Base-by-base conservation (phyloP, 2,113 vertebrate species). In the Albula glossodonta region DNA sequence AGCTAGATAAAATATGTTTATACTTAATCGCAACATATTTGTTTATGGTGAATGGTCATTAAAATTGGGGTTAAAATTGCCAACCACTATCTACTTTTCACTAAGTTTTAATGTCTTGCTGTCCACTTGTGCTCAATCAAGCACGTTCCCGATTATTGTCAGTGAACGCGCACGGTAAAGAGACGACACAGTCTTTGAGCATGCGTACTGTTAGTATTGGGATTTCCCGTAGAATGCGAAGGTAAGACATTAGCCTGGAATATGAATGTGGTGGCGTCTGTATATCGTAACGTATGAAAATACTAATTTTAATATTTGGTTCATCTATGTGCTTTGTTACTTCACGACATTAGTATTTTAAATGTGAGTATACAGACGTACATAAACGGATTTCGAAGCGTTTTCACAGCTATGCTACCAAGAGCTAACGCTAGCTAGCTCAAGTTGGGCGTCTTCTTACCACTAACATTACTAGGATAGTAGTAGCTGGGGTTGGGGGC, bases 161-260 rank as follows among this genome's bases (percentile, higher is more conserved):
- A 49, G 83, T 52, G 63, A 17, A 51, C 66, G 66, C 83, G 63
- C 48, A 22, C 49, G 49, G 78, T 51, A 6, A n/a, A 22, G 11
- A 48, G 5, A 22, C 56, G 31, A 48, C 7, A 19, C 11, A 78
- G 19, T 13, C 5, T 12, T 0, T 5, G 81, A 93, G 92, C 94
- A 94, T 94, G 95, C 95, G 95, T 87, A 83, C 4, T 91, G 49
- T 0, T 50, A 78, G 9, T 52, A 88, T 90, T 90, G 90, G 92
- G 92, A 92, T 95, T 95, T 96, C 94, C 94, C 90, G 91, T 91
- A 90, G 90, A 91, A 88, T 88, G 88, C 82, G 86, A 92, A 95
- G 95, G 94, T 96, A 95, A 95, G 92, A 63, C 84, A 80, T 19
- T 63, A 31, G 5, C n/a, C 31, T 74, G n/a, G 49, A 85, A 86